phyloP scores from a whole-genome alignment of 53 echinoderm and acorn worm species.

The Luidia sarsii region DNA sequence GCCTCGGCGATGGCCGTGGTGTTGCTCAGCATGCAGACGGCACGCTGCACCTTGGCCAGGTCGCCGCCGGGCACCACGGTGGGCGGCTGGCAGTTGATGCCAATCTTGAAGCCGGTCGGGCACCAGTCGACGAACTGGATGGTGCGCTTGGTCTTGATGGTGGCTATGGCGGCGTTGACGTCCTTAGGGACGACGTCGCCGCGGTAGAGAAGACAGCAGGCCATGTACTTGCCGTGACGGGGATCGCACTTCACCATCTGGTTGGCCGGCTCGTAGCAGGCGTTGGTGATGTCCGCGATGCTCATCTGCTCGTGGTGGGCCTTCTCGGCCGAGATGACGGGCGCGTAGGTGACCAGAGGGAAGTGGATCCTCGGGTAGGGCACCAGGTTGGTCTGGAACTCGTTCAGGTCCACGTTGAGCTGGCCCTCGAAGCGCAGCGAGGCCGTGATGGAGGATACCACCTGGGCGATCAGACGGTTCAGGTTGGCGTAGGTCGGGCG shows the following conservation, averaged over 20 bases:
- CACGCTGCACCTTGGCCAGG: conserved; percentile 91
- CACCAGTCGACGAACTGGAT: conserved; percentile 95
- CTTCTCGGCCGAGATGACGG: conserved; percentile 91
- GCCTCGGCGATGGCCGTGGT: conserved; percentile 93
- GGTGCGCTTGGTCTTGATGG: conserved; percentile 83
- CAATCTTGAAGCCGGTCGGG: conserved; percentile 92
- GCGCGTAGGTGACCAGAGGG: conserved; percentile 84
- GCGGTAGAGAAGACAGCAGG: conserved; percentile 88
- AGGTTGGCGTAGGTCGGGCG: conserved; percentile 91
- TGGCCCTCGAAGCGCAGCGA: no score
- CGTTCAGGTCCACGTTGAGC: conserved; percentile 93
- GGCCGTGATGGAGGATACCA: conserved; percentile 84
- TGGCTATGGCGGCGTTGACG: conserved; percentile 85
- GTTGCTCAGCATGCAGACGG: conserved; percentile 94
- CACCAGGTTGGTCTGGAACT: conserved; percentile 98
- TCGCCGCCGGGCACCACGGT: conserved; percentile 87
- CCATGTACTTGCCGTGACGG: conserved; percentile 96
- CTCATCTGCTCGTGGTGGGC: conserved; percentile 88
- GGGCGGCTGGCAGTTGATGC: conserved; percentile 93
- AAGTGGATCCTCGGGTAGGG: conserved; percentile 96
- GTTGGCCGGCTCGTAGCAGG: conserved; percentile 64
- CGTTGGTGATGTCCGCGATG: conserved; percentile 72
- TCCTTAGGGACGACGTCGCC: conserved; percentile 95
- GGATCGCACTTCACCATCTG: conserved; percentile 99
- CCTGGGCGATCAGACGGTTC: conserved; percentile 82